phyloP scores from a whole-genome alignment of 2,888 invertebrate species.

The Drosophila aldrichi region DNA sequence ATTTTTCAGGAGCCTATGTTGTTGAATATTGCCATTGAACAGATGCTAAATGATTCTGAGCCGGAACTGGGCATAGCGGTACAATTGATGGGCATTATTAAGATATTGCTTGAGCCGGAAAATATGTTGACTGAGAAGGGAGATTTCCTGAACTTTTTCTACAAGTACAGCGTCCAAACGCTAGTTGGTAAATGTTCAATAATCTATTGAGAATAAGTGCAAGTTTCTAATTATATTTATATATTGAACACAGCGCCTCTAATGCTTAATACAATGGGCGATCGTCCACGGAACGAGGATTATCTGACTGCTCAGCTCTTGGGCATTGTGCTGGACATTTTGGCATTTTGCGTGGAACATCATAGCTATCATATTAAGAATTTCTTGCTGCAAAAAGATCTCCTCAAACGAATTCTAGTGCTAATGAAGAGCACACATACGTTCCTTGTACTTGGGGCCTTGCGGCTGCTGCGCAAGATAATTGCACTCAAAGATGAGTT shows the following conservation, averaged over 20 bases:
- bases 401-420: constrained; percentile 96
- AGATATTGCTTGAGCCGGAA: constrained; percentile 97
- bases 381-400: constrained; percentile 98
- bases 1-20: constrained; percentile 94
- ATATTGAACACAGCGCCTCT: constrained; percentile 90
- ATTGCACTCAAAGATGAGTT: constrained; percentile 99
- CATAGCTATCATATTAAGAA: constrained; percentile 99
- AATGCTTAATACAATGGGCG: constrained; percentile 95
- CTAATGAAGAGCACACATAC: constrained; percentile 98
- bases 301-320: constrained; percentile 98
- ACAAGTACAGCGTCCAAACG: constrained; percentile 98
- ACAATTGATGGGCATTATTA: constrained; percentile 97
- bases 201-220: background rate
- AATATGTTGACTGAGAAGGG: constrained; percentile 99
- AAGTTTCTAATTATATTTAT: background rate
- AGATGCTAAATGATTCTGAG: constrained; percentile 98
- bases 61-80: constrained; percentile 99
- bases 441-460: constrained; percentile 97
- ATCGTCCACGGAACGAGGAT: constrained; percentile 96
- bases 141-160: constrained; percentile 99
- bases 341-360: constrained; percentile 99
- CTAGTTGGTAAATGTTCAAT: constrained; percentile 90
- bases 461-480: constrained; percentile 98
- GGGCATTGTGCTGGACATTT: constrained; percentile 96
- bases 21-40: constrained; percentile 98